phyloP scores from a whole-genome alignment of 2,797 vertebrate genomes.

The Eremophila alpestris region DNA sequence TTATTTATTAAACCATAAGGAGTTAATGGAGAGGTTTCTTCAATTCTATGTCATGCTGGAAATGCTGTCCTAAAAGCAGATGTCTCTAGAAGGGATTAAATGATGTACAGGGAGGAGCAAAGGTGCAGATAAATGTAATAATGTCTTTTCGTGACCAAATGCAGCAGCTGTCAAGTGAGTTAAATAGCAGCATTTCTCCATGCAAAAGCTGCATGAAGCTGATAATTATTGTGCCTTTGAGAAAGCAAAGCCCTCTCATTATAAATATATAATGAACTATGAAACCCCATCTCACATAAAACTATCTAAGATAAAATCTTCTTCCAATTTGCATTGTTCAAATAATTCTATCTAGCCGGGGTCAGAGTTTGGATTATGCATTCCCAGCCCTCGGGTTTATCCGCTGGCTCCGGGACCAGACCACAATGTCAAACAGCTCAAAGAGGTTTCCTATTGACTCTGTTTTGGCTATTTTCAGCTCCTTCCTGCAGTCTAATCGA shows the following conservation, averaged over 20 bases:
- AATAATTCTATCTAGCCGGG: not conserved
- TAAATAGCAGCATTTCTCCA: not conserved
- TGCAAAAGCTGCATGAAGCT: not conserved
- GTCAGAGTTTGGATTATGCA: not conserved
- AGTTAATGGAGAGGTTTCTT: not conserved
- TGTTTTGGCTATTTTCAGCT: not conserved
- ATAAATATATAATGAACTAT: not conserved
- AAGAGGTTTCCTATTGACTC: not conserved
- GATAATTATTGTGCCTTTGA: not conserved
- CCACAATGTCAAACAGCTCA: not conserved
- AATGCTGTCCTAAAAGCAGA: not conserved
- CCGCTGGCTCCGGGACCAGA: slow-evolving; percentile 14
- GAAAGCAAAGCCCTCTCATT: not conserved
- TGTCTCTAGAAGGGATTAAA: not conserved
- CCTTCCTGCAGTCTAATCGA: not conserved
- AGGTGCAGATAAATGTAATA: not conserved
- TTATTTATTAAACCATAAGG: not conserved
- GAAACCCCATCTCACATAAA: not conserved
- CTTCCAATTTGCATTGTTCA: slow-evolving; percentile 12
- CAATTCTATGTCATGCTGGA: not conserved
- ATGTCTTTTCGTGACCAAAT: not conserved
- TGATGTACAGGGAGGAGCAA: not conserved
- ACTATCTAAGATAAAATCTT: not conserved
- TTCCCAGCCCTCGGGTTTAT: slow-evolving; percentile 4
- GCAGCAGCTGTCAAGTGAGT: not conserved